Evolutionary conservation across 30 jellyfish, hydroid and myxozoan species (phyloP).

Genomic region (Mastigias papua): DNA sequence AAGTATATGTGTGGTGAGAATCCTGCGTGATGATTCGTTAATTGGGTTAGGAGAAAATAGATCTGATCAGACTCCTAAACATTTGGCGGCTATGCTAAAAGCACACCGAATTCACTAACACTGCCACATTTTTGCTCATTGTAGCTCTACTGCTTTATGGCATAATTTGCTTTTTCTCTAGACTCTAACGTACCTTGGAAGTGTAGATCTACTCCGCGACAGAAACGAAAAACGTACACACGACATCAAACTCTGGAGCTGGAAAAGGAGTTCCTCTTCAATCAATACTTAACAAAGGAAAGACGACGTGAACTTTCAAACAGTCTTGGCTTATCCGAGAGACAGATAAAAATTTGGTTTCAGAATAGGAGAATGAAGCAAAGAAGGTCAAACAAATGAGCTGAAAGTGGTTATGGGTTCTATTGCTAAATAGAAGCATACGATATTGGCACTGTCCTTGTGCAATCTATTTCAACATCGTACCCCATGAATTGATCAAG

Average conservation of each 20-base stretch:
- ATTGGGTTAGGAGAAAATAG: too few relatives aligned
- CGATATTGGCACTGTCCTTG: background rate
- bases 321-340: slow-evolving; percentile 81
- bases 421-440: background rate
- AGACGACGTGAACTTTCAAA: slow-evolving; percentile 86
- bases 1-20: too few relatives aligned
- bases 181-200: slow-evolving; percentile 90
- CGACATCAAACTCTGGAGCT: slow-evolving; percentile 87
- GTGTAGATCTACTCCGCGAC: slow-evolving; percentile 78
- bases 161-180: background rate
- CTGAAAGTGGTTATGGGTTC: background rate
- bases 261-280: slow-evolving; percentile 85
- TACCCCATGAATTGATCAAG: too few relatives aligned
- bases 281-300: slow-evolving; percentile 84
- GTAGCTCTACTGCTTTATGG: too few relatives aligned
- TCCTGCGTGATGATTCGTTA: too few relatives aligned
- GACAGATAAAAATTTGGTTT: slow-evolving; percentile 91
- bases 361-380: slow-evolving; percentile 93
- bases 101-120: too few relatives aligned
- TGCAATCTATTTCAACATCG: too few relatives aligned
- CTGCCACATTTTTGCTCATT: too few relatives aligned
- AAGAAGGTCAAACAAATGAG: slow-evolving; percentile 59
- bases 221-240: slow-evolving; percentile 86
- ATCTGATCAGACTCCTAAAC: too few relatives aligned
- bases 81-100: too few relatives aligned